Percentiles rank a stretch among this genome's conserved stretches.
These are phyloP conservation scores for Siphlonurus alternatus DNA, from an alignment of 2,888 invertebrate genomes.

Conservation along the genomic window DNA sequence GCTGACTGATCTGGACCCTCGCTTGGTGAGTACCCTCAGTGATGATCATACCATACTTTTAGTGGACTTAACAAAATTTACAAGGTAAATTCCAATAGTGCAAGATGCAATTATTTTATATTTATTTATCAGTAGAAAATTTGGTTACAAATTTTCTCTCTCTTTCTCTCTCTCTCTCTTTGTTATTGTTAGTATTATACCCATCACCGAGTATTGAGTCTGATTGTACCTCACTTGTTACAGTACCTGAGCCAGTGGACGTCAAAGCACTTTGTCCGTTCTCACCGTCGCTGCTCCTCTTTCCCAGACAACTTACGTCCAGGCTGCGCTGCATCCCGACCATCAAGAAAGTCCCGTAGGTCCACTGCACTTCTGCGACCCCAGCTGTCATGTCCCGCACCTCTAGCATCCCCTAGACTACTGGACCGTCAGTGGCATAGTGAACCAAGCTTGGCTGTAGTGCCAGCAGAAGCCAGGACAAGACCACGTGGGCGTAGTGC, in stretches of 20 bases:
- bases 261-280: conserved; percentile 20
- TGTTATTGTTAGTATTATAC: background rate
- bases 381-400: background rate
- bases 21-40: conserved; percentile 32
- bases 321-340: background rate
- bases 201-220: too few relatives aligned
- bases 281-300: conserved; percentile 36
- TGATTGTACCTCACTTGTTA: too few relatives aligned
- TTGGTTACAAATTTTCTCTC: conserved; percentile 4
- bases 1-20: conserved; percentile 42
- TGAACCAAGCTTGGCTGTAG: background rate
- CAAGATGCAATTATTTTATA: background rate
- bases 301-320: conserved; percentile 26
- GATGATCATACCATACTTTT: background rate
- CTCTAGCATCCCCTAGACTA: background rate
- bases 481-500: background rate
- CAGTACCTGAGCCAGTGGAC: conserved; percentile 20
- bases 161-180: conserved; percentile 1
- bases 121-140: conserved; percentile 7
- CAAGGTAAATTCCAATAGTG: background rate
- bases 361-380: background rate
- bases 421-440: conserved; percentile 1
- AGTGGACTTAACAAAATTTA: background rate
- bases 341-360: background rate
- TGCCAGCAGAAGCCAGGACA: background rate